Base-by-base conservation (phyloP, 2,113 vertebrate genomes). In the Sphyrna mokarran region DNA sequence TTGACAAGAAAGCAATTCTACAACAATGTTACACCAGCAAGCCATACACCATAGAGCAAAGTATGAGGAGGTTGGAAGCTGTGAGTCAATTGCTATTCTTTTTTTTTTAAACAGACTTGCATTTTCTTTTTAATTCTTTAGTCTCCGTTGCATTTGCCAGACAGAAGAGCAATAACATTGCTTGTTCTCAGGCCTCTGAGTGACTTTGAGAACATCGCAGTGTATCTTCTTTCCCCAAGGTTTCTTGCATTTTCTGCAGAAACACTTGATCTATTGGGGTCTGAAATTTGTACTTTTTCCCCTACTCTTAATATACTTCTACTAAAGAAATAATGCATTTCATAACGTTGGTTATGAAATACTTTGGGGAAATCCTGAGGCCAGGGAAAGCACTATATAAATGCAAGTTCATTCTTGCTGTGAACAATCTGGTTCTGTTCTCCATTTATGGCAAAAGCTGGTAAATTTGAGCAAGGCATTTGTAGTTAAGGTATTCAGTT, bases 1-100 rank as follows among this genome's bases (percentile, higher is more conserved):
- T 97, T 96, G 98, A 97, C 95, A 96, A 97, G 96, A 98, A 98
- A 96, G 97, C 96, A 95, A 96, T 97, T 18, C 96, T 98, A 5
- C 98, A 98, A 78, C 97, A 96, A 0, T 96, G 96, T 48, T 98
- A 97, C 95, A 97, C 96, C 7, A 97, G 95, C 33, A 97, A 96
- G 40, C 95, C 97, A 13, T 96, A 95, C 63, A 96, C 76, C 1
- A 13, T 91, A 20, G 96, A 95, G 16, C 96, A 96, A 8, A 96
- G 96, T 11, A 33, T 96, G 96, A 98, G 95, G 96, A 98, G 97
- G 96, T 96, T 96, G 29, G 97, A 98, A 94, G 97, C 97, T 16
- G 98, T 98, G 96, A 98, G 98, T 98, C 83, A 96, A 33, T 80
- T 68, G 10, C 33, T 93, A 66, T 66, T 66, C n/a, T 37, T 91